Conservation (phyloP, 30 jellyfish, hydroid and myxozoan genomes). For the Aurelia aurita complex sp. Pacific region DNA sequence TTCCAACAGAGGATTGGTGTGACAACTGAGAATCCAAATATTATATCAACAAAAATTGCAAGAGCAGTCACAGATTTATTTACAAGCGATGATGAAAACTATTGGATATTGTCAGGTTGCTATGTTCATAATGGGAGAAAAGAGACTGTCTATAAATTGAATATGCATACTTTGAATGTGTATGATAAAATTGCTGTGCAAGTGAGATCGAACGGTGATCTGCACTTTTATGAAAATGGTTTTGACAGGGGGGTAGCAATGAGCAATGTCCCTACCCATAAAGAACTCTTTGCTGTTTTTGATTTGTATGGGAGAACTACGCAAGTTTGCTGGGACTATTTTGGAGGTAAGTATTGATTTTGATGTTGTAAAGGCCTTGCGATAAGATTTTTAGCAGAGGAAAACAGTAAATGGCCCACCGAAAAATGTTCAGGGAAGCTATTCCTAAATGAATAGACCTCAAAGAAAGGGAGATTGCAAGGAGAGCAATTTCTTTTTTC, state of each 20-base stretch:
- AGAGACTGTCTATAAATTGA: constrained; percentile 28
- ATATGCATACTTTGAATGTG: constrained; percentile 52
- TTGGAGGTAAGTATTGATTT: constrained; percentile 45
- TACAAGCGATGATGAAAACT: constrained; percentile 50
- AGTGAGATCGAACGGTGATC: constrained; percentile 77
- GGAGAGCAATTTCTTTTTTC: too few species aligned
- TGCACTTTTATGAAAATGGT: constrained; percentile 70
- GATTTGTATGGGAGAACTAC: constrained; percentile 79
- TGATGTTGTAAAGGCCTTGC: not conserved
- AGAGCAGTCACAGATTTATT: constrained; percentile 81
- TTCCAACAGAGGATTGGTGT: constrained; percentile 68
- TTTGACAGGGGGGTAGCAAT: constrained; percentile 51
- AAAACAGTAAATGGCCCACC: too few species aligned
- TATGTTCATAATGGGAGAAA: constrained; percentile 51
- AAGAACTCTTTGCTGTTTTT: constrained; percentile 69
- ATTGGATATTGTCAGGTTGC: constrained; percentile 78
- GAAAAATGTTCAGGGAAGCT: too few species aligned
- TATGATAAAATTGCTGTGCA: constrained; percentile 76
- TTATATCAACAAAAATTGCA: constrained; percentile 22
- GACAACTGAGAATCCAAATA: constrained; percentile 76
- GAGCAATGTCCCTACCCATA: constrained; percentile 55
- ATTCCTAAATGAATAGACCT: too few species aligned
- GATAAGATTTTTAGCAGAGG: too few species aligned
- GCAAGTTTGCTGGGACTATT: constrained; percentile 70
- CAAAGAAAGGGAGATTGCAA: too few species aligned